Base-by-base conservation (phyloP, 2,888 invertebrate genomes). In the Platycnemis pennipes region DNA sequence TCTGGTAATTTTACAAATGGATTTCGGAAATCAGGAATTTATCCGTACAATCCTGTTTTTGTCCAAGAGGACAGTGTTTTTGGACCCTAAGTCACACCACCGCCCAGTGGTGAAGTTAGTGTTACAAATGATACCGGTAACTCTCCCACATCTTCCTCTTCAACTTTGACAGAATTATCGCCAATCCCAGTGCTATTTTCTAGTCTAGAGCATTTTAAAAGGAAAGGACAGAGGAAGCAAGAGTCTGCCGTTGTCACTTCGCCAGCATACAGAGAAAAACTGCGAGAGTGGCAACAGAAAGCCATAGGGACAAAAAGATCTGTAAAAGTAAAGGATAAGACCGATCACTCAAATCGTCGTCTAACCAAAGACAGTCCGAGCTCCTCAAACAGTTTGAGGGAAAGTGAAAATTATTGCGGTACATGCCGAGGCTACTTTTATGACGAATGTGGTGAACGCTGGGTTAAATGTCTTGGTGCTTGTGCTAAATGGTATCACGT, bases 21-120 rank as follows among this genome's bases (percentile, higher is more conserved):
- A 77, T 77, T 77, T 77, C 77, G 77, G 77, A 77, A 77, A 77
- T 77, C n/a, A 26, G 77, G 77, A 77, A 77, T 77, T 69, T 69
- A 77, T 4, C 77, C 77, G 31, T 77, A 77, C 77, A 77, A 77
- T 19, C 77, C 77, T 77, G 77, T 31, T 31, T 46, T 46, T 46
- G n/a, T 77, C 26, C 77, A 26, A 3, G 26, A 26, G n/a, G 77
- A 77, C 26, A 31, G 31, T 22, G 77, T 3, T 19, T 77, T 77
- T 19, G 77, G 26, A 77, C 26, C 16, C 77, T 19, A 77, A 77
- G 1, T 77, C 31, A 77, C 26, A 77, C 77, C 77, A 77, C 8
- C 77, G 31, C 3, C 31, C 3, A 77, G 31, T 77, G 26, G 77
- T 16, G 77, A 77, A 77, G 77, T 31, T 77, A 26, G n/a, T 77